Conservation (phyloP, 2,113 vertebrate species). For the Cryptotis parvus region DNA sequence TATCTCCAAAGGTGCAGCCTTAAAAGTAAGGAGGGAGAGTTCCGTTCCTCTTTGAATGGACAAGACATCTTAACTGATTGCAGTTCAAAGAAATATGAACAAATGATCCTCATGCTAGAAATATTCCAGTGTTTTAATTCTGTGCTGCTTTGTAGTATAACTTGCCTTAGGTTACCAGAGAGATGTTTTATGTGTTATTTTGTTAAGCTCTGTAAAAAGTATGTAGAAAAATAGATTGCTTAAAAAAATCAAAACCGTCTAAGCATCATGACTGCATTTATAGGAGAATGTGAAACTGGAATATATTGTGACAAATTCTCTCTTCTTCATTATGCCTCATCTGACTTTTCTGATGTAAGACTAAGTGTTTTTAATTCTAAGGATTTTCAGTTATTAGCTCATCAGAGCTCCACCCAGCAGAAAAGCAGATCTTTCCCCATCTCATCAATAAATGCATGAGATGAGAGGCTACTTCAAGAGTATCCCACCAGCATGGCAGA, state of each 20-base stretch:
- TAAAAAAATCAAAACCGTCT: conserved; percentile 16
- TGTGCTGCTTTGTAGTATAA: conserved; percentile 42
- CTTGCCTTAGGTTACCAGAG: conserved; percentile 53
- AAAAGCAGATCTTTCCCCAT: too few species aligned
- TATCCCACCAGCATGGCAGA: too few species aligned
- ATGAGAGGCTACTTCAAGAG: too few species aligned
- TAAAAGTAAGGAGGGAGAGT: conserved; percentile 6
- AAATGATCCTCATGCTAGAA: conserved; percentile 58
- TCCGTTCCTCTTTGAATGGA: conserved; percentile 1
- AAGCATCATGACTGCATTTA: conserved; percentile 48
- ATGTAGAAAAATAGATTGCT: conserved; percentile 66
- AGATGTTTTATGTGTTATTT: conserved; percentile 46
- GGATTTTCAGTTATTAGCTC: conserved; percentile 43
- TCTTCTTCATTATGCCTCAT: conserved; percentile 12
- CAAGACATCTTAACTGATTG: conserved; percentile 43
- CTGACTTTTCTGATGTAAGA: conserved; percentile 52
- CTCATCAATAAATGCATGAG: too few species aligned
- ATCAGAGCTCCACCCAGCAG: too few species aligned
- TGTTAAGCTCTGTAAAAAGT: conserved; percentile 60
- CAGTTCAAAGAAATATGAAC: conserved; percentile 36
- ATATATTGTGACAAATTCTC: neutral
- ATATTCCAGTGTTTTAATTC: conserved; percentile 31
- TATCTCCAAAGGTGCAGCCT: neutral
- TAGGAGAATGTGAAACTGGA: conserved; percentile 32
- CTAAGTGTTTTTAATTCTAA: conserved; percentile 26